phyloP scores from a whole-genome alignment of 1,140 invertebrate species.

The Steinernema feltiae region DNA sequence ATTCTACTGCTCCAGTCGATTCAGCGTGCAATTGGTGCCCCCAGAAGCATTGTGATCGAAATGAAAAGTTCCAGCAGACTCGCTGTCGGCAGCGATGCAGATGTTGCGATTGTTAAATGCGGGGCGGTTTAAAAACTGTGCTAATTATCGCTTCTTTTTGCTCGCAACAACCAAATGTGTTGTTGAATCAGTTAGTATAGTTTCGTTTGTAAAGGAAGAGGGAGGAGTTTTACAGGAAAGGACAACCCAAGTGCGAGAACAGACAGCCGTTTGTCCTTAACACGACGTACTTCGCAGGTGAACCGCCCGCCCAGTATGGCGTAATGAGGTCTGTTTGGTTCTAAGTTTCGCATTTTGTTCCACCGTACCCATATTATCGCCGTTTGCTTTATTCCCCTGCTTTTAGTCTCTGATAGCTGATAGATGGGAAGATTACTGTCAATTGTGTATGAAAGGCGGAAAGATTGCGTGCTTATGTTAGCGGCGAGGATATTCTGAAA shows the following conservation, averaged over 20 bases:
- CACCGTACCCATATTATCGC: not conserved
- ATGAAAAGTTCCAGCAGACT: not conserved
- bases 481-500: no score
- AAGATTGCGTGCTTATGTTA: no score
- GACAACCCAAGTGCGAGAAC: not conserved
- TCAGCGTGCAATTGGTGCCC: no score
- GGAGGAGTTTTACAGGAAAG: not conserved
- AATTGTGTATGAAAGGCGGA: no score
- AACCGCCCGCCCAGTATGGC: not conserved
- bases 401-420: not conserved
- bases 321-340: not conserved
- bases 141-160: constrained; percentile 1
- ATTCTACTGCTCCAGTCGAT: no score
- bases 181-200: not conserved
- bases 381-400: not conserved
- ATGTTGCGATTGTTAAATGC: constrained; percentile 6
- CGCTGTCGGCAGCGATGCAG: not conserved
- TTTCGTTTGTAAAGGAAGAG: not conserved
- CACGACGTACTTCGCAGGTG: not conserved
- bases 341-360: not conserved
- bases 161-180: not conserved
- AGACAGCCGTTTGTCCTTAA: not conserved
- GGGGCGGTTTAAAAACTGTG: constrained; percentile 12
- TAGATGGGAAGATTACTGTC: no score
- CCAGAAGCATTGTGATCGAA: not conserved